Evolutionary conservation across 2,113 vertebrate species (phyloP).

Genomic region (Tor tambroides): DNA sequence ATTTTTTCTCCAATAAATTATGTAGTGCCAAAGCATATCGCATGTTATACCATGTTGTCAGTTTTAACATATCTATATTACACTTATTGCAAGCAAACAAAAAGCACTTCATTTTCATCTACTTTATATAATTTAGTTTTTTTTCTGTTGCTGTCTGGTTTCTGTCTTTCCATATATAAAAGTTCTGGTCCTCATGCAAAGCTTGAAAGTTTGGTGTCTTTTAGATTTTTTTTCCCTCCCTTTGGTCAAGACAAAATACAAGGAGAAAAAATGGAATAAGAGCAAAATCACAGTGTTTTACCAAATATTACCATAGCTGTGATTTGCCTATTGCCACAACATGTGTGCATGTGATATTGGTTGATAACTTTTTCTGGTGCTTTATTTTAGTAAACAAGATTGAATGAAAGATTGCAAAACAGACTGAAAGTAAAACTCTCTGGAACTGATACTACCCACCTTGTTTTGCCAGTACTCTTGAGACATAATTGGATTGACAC

Average conservation of each 20-base stretch:
- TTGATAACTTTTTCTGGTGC: background rate
- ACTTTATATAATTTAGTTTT: too few relatives aligned
- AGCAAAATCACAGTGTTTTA: background rate
- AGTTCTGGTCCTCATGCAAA: background rate
- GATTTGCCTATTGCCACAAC: background rate
- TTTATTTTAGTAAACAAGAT: background rate
- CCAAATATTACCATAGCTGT: background rate
- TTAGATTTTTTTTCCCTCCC: background rate
- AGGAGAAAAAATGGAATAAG: background rate
- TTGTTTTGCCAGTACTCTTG: constrained; percentile 56
- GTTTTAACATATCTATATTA: background rate
- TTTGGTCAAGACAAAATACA: background rate
- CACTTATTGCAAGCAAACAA: background rate
- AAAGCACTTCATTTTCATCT: background rate
- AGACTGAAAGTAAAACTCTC: background rate
- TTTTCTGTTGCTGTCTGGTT: too few relatives aligned
- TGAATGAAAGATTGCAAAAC: background rate
- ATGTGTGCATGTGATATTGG: background rate
- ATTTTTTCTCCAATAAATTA: background rate
- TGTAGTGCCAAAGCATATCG: background rate
- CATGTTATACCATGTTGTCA: background rate
- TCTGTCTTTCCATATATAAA: background rate
- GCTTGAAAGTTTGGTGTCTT: background rate
- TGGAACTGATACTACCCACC: constrained; percentile 51
- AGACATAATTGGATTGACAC: constrained; percentile 64